These are phyloP conservation scores for Colletes latitarsis DNA, from an alignment of 1,140 invertebrate species.

Conservation along the genomic window DNA sequence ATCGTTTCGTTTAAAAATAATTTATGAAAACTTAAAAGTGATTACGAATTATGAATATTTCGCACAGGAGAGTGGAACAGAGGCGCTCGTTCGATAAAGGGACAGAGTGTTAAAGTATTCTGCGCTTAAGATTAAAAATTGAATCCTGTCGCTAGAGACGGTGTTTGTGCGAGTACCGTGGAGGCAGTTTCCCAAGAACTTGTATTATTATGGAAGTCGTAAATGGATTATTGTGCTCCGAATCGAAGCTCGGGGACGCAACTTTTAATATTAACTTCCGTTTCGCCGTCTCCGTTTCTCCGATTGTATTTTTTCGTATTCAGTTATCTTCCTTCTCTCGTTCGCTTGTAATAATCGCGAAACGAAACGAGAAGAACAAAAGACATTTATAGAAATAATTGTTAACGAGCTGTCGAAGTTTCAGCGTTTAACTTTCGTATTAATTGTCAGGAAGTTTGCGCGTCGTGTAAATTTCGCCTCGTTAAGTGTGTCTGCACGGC, in stretches of 20 bases:
- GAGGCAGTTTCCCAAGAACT: not conserved
- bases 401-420: no score
- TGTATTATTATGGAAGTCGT: not conserved
- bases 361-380: no score
- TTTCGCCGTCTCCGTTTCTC: not conserved
- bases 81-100: not conserved
- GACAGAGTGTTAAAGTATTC: not conserved
- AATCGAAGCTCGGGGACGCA: not conserved
- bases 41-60: not conserved
- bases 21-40: not conserved
- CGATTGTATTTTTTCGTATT: not conserved
- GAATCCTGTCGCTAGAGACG: not conserved
- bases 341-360: no score
- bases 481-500: not conserved
- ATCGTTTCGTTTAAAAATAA: not conserved
- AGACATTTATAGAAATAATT: no score
- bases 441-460: no score
- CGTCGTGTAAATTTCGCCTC: no score
- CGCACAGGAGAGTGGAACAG: not conserved
- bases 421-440: no score
- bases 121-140: not conserved
- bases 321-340: no score
- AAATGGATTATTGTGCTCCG: not conserved
- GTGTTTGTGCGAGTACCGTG: not conserved
- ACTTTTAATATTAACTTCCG: not conserved